These are phyloP conservation scores for Halocynthia aurantium DNA, from an alignment of 23 tunicate genomes.

Conservation along the genomic window DNA sequence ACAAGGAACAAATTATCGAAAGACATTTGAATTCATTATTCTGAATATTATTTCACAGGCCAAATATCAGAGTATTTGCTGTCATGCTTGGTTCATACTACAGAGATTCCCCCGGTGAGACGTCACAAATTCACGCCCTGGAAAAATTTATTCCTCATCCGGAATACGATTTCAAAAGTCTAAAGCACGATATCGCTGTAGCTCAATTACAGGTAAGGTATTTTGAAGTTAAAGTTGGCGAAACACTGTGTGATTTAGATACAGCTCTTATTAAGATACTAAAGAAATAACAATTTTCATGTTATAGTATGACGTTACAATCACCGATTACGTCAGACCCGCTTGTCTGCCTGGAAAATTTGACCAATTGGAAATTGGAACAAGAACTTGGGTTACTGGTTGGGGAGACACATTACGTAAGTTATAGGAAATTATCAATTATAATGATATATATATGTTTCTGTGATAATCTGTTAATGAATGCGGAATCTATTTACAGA, in stretches of 20 bases:
- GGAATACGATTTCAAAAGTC: constrained; percentile 45
- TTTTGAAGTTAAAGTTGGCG: no score
- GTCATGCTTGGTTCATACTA: constrained; percentile 59
- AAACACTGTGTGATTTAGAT: no score
- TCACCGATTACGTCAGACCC: constrained; percentile 59
- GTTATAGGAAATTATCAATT: constrained; percentile 13
- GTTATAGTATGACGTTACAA: constrained; percentile 32
- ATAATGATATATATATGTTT: background rate
- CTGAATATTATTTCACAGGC: background rate
- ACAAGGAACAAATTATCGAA: no score
- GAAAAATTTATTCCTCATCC: constrained; percentile 77
- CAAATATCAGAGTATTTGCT: constrained; percentile 22
- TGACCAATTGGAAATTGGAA: constrained; percentile 16
- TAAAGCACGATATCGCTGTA: constrained; percentile 76
- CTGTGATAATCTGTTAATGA: background rate
- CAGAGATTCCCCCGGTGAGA: constrained; percentile 24
- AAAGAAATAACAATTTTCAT: background rate
- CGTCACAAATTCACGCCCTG: constrained; percentile 38
- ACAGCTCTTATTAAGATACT: background rate
- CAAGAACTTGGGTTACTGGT: constrained; percentile 63
- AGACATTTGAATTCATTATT: no score
- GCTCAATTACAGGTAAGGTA: constrained; percentile 59
- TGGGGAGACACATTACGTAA: constrained; percentile 87
- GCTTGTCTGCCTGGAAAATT: constrained; percentile 57
- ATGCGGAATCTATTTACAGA: constrained; percentile 11